Conservation (phyloP, 2,113 vertebrate species). For the Paratilapia polleni region DNA sequence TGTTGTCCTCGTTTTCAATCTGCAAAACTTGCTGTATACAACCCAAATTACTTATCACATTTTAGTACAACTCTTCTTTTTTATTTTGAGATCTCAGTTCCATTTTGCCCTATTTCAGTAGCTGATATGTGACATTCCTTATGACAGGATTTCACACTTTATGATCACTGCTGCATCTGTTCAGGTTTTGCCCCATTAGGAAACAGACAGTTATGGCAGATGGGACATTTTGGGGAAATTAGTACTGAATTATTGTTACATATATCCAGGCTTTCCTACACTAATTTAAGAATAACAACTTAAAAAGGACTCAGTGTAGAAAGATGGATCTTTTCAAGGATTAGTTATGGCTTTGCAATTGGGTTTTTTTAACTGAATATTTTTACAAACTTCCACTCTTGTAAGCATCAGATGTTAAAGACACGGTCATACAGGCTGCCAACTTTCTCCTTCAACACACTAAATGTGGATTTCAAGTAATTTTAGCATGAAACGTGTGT, state of each 20-base stretch:
- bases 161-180: conserved; percentile 54
- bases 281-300: neutral
- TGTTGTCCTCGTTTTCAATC: neutral
- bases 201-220: conserved; percentile 58
- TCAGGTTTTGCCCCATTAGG: conserved; percentile 66
- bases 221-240: conserved; percentile 57
- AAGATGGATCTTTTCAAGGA: neutral
- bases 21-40: neutral
- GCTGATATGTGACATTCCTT: neutral
- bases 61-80: accelerated
- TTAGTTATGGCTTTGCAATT: neutral
- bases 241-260: conserved; percentile 50
- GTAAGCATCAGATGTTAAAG: neutral
- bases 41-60: neutral
- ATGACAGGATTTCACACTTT: conserved; percentile 14
- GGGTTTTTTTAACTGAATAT: neutral
- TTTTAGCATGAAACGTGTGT: neutral
- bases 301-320: neutral
- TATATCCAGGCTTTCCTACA: neutral
- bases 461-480: neutral
- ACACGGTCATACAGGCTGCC: neutral
- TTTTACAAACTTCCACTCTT: neutral
- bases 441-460: neutral
- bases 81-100: neutral
- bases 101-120: neutral